These are phyloP conservation scores for Diaphora mendica DNA, from an alignment of 2,888 invertebrate genomes.

Conservation along the genomic window DNA sequence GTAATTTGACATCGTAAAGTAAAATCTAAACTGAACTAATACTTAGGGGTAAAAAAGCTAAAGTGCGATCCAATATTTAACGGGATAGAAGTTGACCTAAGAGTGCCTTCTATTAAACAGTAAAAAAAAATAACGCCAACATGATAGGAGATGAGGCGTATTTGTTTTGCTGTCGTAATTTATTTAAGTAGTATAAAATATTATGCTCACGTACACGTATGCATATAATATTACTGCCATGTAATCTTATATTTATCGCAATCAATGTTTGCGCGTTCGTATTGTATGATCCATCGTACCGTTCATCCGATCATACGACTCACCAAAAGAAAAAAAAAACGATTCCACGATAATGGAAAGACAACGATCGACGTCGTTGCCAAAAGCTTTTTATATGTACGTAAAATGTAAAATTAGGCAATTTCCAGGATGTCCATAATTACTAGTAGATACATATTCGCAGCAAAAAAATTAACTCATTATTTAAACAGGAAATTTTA, in stretches of 20 bases:
- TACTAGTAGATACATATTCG: not conserved
- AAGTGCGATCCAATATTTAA: too few species aligned
- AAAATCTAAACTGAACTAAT: too few species aligned
- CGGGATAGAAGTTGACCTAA: too few species aligned
- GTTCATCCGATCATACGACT: not conserved
- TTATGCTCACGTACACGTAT: not conserved
- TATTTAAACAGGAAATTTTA: not conserved
- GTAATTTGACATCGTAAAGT: too few species aligned
- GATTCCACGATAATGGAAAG: not conserved
- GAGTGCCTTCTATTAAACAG: too few species aligned
- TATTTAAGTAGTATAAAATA: not conserved
- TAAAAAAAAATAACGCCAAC: too few species aligned
- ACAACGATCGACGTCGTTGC: not conserved
- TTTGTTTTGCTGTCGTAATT: not conserved
- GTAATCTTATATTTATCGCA: not conserved
- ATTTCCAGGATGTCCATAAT: not conserved
- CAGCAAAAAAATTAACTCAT: not conserved
- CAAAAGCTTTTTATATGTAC: not conserved
- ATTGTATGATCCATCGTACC: not conserved
- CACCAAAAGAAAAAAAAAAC: not conserved
- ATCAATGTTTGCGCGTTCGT: not conserved
- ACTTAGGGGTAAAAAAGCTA: too few species aligned
- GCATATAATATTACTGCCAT: constrained; percentile 2
- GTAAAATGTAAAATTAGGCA: not conserved
- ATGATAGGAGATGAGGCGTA: not conserved